phyloP scores from a whole-genome alignment of 2,797 vertebrate species.

The Balearica regulorum region DNA sequence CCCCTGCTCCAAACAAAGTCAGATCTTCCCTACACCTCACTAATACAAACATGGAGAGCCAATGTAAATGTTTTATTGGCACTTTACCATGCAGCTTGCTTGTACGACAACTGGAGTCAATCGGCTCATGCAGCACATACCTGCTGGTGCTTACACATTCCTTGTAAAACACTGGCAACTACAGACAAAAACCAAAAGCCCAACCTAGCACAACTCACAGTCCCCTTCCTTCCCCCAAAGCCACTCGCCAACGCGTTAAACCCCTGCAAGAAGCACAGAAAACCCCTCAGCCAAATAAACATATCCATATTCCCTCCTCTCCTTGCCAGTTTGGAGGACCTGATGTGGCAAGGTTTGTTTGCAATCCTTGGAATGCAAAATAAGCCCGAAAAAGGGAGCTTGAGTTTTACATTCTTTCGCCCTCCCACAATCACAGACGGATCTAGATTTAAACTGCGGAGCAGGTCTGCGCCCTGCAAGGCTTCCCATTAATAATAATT shows the following conservation, averaged over 20 bases:
- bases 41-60: neutral
- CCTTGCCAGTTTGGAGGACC: neutral
- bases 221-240: neutral
- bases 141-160: neutral
- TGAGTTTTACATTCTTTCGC: neutral
- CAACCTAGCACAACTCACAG: neutral
- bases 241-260: neutral
- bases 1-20: neutral
- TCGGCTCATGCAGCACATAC: neutral
- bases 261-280: neutral
- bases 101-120: slow-evolving; percentile 8
- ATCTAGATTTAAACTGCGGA: neutral
- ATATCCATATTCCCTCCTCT: neutral
- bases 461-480: neutral
- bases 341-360: slow-evolving; percentile 13
- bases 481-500: slow-evolving; percentile 16
- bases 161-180: neutral
- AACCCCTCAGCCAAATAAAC: neutral
- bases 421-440: neutral
- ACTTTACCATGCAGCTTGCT: neutral
- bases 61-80: slow-evolving; percentile 9
- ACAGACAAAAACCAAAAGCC: neutral
- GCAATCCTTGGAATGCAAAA: slow-evolving; percentile 23
- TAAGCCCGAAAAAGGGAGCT: neutral
- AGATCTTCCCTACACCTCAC: neutral